These are phyloP conservation scores for Malacoctenus gilli DNA, from an alignment of 2,797 vertebrate genomes.

Conservation along the genomic window DNA sequence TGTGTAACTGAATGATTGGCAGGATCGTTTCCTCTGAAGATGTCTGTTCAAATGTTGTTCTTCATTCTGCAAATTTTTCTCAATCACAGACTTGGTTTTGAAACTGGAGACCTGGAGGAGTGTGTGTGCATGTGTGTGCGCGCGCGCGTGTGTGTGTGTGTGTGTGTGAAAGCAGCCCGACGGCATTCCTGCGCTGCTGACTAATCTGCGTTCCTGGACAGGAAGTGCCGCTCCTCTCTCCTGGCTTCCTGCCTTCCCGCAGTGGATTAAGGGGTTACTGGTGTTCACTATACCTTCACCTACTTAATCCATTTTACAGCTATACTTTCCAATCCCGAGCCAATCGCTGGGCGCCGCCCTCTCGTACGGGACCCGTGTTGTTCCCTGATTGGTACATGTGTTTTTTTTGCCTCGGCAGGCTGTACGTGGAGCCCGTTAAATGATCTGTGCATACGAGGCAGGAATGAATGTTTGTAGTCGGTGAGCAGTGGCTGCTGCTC, in stretches of 20 bases:
- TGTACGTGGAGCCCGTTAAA: background rate
- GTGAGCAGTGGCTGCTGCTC: background rate
- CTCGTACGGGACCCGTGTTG: constrained; percentile 29
- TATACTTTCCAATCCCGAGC: constrained; percentile 39
- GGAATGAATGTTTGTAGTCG: background rate
- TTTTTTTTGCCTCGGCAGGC: background rate
- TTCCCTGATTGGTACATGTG: background rate
- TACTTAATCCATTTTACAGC: constrained; percentile 65
- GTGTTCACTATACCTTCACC: constrained; percentile 54
- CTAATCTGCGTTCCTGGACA: constrained; percentile 52
- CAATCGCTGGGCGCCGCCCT: constrained; percentile 27
- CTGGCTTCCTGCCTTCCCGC: constrained; percentile 44
- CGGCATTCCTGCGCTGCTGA: constrained; percentile 46
- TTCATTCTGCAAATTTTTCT: too few species aligned
- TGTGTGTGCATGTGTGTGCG: background rate
- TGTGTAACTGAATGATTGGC: too few species aligned
- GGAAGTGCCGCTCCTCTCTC: constrained; percentile 35
- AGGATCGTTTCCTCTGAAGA: too few species aligned
- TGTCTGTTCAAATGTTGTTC: too few species aligned
- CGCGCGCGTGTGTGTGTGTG: background rate
- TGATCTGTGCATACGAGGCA: constrained; percentile 6
- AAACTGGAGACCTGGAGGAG: too few species aligned
- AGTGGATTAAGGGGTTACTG: constrained; percentile 72
- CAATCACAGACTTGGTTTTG: too few species aligned
- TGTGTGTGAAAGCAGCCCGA: constrained; percentile 3